phyloP scores from a whole-genome alignment of 2,888 invertebrate species.

The Myopa tessellatipennis region DNA sequence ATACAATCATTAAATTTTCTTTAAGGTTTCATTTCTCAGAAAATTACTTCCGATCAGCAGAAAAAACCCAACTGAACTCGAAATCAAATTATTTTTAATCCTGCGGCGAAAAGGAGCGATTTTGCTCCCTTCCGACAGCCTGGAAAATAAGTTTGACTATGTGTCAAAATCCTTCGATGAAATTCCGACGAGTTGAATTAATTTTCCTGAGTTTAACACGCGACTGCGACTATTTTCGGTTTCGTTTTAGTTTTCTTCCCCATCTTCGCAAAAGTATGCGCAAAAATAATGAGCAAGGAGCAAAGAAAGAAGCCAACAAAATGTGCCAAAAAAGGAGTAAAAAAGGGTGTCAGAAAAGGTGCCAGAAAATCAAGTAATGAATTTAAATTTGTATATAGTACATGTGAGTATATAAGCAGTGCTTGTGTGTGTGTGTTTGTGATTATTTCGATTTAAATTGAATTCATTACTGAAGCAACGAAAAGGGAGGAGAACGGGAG shows the following conservation, averaged over 20 bases:
- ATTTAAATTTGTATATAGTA: not conserved
- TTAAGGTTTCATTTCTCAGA: not conserved
- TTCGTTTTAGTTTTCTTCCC: not conserved
- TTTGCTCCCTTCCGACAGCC: too few species aligned
- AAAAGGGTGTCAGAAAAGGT: too few species aligned
- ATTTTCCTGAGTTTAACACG: too few species aligned
- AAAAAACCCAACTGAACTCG: not conserved
- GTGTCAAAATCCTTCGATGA: too few species aligned
- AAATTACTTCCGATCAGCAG: slow-evolving; percentile 11
- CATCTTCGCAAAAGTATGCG: not conserved
- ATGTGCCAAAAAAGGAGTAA: too few species aligned
- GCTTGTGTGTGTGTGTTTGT: not conserved
- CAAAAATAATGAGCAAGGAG: not conserved
- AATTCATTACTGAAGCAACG: not conserved
- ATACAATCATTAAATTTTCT: too few species aligned
- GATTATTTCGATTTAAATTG: not conserved
- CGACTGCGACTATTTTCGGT: too few species aligned
- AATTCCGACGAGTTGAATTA: too few species aligned
- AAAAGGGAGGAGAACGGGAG: not conserved
- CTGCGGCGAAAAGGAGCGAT: not conserved
- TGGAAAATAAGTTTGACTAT: too few species aligned
- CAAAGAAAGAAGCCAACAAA: too few species aligned
- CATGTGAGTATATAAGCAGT: not conserved
- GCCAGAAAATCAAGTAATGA: not conserved
- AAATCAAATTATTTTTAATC: slow-evolving; percentile 11